Evolutionary conservation across 2,797 vertebrate species (phyloP), one percentile per base, ranked within the genome.

Genomic region (Gorsachius magnificus): DNA sequence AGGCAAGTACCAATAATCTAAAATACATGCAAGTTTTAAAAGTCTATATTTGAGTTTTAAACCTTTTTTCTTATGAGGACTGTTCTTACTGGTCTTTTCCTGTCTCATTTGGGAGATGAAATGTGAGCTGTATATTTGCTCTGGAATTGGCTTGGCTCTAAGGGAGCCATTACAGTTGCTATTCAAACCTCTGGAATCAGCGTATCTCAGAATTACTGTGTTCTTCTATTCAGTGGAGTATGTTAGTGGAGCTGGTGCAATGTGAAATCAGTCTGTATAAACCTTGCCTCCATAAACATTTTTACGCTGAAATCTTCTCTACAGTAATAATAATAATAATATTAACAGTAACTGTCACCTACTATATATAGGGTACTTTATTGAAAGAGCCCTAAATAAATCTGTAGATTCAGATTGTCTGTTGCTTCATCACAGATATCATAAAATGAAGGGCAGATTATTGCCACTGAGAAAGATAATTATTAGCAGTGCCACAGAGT

Each of bases 51-150:
- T 87, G 95, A 89, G 95, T 96, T 96, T 96, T 95, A 97, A 97
- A 94, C 83, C 35, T 83, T 95, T 96, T 91, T 96, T 89, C 79
- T 96, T 70, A 31, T 96, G 96, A 98, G 61, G 89, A 95, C 97
- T 97, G 92, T 96, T 95, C 95, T 96, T 81, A 63, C 83, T 87
- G 93, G 96, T 93, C 96, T 96, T 96, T 97, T 93, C 75, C 64
- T 89, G 93, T 97, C 97, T 96, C 97, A 88, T 97, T 90, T 96
- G 93, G 94, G 96, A 97, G 95, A 97, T 89, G 83, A 96, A 98
- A 93, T 20, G 53, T 87, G 64, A 76, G 94, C 94, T 90, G 83
- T 93, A 70, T 68, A 7, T 95, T 92, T 93, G 82, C 91, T 90
- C 87, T 88, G 92, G 74, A 95, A 82, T 90, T 96, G 60, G 9